A percentile compares a stretch with the other conserved stretches of the same genome.
Conservation (phyloP, 2,888 invertebrate genomes). For the Malacosoma neustria region DNA sequence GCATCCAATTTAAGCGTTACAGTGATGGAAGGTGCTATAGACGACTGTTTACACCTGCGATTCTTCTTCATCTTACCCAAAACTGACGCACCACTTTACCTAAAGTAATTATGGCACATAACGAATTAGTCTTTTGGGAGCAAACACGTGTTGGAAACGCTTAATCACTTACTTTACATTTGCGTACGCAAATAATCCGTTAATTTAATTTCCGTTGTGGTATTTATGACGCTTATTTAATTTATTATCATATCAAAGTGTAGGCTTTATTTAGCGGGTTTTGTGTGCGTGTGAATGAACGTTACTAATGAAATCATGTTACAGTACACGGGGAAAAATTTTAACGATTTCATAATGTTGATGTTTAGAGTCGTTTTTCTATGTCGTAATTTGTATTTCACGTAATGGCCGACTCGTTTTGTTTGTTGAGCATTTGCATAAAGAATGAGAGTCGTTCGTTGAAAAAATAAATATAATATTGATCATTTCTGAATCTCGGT, state of each 20-base stretch:
- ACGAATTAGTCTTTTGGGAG: conserved; percentile 72
- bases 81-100: conserved; percentile 62
- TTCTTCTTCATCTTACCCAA: conserved; percentile 71
- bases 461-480: conserved; percentile 34
- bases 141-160: conserved; percentile 63
- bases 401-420: conserved; percentile 19
- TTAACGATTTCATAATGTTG: conserved; percentile 47
- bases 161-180: conserved; percentile 72
- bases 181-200: conserved; percentile 67
- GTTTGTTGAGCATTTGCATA: conserved; percentile 14
- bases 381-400: conserved; percentile 29
- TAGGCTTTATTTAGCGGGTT: conserved; percentile 54
- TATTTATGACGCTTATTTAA: conserved; percentile 68
- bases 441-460: conserved; percentile 11
- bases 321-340: conserved; percentile 49
- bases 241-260: conserved; percentile 69
- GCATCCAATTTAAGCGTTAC: conserved; percentile 21
- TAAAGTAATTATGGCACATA: conserved; percentile 70
- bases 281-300: conserved; percentile 58
- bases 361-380: conserved; percentile 39
- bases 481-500: conserved; percentile 46
- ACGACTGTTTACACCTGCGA: conserved; percentile 68
- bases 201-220: conserved; percentile 63
- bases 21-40: conserved; percentile 65
- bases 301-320: conserved; percentile 57